Base-by-base conservation (phyloP, 1,140 invertebrate genomes). In the Drosophila sulfurigaster region DNA sequence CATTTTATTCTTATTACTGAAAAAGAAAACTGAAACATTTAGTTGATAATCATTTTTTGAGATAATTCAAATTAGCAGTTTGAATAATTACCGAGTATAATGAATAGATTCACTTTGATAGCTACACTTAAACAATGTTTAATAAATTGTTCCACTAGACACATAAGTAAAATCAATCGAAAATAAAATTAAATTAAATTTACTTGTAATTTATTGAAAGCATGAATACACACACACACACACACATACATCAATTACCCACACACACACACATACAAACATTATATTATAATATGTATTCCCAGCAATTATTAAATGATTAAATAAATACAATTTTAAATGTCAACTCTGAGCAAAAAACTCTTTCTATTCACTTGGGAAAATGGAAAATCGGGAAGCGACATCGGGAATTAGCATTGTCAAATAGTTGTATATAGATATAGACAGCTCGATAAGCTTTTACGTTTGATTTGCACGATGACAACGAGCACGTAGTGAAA, bases 261-360 rank as follows among this genome's bases (percentile, higher is more conserved):
- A 68, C 45, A 59, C 32, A 75, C 48, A 78, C 52, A 86, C 57
- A 81, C 46, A 75, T 46, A 82, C 58, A 79, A 67, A 88, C 79
- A 80, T 67, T 81, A 79, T 82, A 86, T 76, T 81, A 75, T 69
- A 71, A 76, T 77, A 79, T 79, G 78, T 87, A 89, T 89, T 81
- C 85, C 80, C 85, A 89, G 83, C 85, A 88, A 89, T 88, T 88
- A 88, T 88, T 75, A 83, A 89, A 89, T 89, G 72, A 90, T 81
- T 85, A 89, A 89, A 90, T 89, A 89, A 89, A 89, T 89, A 83
- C 80, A 89, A 89, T 89, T 89, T 89, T 89, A 89, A 89, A 89
- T 89, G 85, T 89, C 86, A 90, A 89, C 85, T 77, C 75, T 79
- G 68, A 73, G 5, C 8, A 7, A 51, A 7, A 51, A 70, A 8